Conservation (phyloP, 2,113 vertebrate species). For the Pogonocichla stellata region DNA sequence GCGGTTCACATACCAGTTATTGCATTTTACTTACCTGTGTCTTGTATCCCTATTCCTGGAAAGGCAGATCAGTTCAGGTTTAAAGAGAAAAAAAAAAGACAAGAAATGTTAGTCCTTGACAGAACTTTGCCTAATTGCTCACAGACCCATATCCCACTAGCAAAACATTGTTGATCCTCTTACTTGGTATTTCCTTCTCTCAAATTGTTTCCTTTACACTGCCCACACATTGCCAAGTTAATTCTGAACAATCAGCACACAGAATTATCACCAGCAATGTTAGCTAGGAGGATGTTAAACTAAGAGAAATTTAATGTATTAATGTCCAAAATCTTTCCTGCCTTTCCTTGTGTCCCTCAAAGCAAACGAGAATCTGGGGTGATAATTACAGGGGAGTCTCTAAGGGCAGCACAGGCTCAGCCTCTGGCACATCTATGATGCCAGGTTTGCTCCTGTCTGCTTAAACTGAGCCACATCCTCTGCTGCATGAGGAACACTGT, state of each 20-base stretch:
- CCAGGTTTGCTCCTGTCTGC: not conserved
- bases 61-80: constrained; percentile 40
- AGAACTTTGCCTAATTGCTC: not conserved
- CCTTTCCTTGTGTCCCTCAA: not conserved
- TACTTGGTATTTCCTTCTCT: not conserved
- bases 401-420: not conserved
- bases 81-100: constrained; percentile 55
- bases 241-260: not conserved
- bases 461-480: not conserved
- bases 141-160: not conserved
- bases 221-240: not conserved
- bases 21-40: constrained; percentile 88
- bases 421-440: rapidly evolving
- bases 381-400: not conserved
- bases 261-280: not conserved
- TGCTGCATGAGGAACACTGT: not conserved
- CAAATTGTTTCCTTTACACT: not conserved
- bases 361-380: not conserved
- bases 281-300: not conserved
- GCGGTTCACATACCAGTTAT: not conserved
- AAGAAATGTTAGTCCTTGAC: constrained; percentile 44
- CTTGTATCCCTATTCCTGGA: constrained; percentile 96
- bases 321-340: not conserved
- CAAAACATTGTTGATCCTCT: not conserved
- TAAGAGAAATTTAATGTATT: not conserved